phyloP scores from a whole-genome alignment of 1,140 invertebrate genomes.

The Ectropis grisescens region DNA sequence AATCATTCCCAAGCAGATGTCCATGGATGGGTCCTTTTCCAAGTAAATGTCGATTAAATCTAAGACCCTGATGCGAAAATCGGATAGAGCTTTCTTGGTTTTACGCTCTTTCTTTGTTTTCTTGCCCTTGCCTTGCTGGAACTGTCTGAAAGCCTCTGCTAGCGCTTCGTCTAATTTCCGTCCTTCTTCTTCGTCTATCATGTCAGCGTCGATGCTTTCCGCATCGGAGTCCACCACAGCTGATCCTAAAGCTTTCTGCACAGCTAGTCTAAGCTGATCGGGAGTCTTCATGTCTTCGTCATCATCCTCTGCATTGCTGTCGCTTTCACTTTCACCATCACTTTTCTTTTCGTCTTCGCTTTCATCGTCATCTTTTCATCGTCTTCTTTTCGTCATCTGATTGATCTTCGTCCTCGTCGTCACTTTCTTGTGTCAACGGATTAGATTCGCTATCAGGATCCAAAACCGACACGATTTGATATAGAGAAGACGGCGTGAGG shows the following conservation, averaged over 20 bases:
- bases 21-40: slow-evolving; percentile 76
- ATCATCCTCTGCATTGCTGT: slow-evolving; percentile 52
- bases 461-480: slow-evolving; percentile 81
- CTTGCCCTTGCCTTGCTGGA: slow-evolving; percentile 72
- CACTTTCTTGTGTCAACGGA: slow-evolving; percentile 68
- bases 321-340: slow-evolving; percentile 35
- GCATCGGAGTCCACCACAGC: slow-evolving; percentile 72
- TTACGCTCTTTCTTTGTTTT: slow-evolving; percentile 76
- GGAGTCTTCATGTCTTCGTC: slow-evolving; percentile 74
- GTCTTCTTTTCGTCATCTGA: slow-evolving; percentile 22
- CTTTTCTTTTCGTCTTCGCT: slow-evolving; percentile 23
- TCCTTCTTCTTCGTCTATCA: slow-evolving; percentile 82
- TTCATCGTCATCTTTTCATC: slow-evolving; percentile 27
- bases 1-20: slow-evolving; percentile 76
- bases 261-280: slow-evolving; percentile 75
- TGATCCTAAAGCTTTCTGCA: slow-evolving; percentile 74
- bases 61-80: slow-evolving; percentile 78
- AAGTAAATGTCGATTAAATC: slow-evolving; percentile 81
- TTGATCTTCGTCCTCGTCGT: slow-evolving; percentile 26
- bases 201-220: slow-evolving; percentile 82
- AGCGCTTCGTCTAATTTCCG: slow-evolving; percentile 78
- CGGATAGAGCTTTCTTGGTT: slow-evolving; percentile 75
- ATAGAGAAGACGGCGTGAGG: slow-evolving; percentile 76
- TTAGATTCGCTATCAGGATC: slow-evolving; percentile 76
- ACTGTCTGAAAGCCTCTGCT: slow-evolving; percentile 77